Evolutionary conservation across 2,888 invertebrate genomes (phyloP), one percentile per base, ranked within the genome.

Genomic region (Drosophila colorata): DNA sequence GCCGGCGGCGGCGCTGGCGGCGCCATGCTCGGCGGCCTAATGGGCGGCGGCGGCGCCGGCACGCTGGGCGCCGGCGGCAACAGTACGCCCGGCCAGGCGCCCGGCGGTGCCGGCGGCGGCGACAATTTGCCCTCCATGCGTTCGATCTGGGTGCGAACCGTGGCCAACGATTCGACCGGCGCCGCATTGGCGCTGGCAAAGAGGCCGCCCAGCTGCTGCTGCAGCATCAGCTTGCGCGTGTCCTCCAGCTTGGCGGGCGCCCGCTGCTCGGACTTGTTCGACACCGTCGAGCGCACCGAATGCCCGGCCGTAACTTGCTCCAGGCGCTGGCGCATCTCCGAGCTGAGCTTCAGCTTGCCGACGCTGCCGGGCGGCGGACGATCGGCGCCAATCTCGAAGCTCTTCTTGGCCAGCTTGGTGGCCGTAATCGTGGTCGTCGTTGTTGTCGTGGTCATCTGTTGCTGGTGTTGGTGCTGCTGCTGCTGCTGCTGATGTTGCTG

Each of bases 261-360:
- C 0, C 96, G 93, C 2, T 95, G 95, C 78, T 97, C 96, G 0
- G 94, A 93, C 9, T 93, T 93, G 20, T 95, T 95, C 14, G 96
- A 96, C 6, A 96, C 94, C 11, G 96, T 96, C 0, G 95, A 95
- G 20, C 97, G 93, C 0, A 97, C 95, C 2, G 97, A 97, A 91
- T 97, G 97, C 81, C 96, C 97, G 0, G 97, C 96, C 0, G 97
- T 98, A 0, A 98, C 97, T 90, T 96, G 95, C 91, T 98, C 98
- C 66, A 98, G 91, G 72, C 98, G 94, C 87, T 97, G 96, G 13
- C 97, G 94, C 98, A 98, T 98, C 93, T 98, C 98, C 0, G 97
- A 96, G 89, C 97, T 97, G 8, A 98, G 94, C 86, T 97, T 96
- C 1, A 98, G 92, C 91, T 98, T 98, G 0, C 98, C 98, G 4